Evolutionary conservation across 2,113 vertebrate species (phyloP), one percentile per base, ranked within the genome.

Genomic region (Chrysochloris asiatica): DNA sequence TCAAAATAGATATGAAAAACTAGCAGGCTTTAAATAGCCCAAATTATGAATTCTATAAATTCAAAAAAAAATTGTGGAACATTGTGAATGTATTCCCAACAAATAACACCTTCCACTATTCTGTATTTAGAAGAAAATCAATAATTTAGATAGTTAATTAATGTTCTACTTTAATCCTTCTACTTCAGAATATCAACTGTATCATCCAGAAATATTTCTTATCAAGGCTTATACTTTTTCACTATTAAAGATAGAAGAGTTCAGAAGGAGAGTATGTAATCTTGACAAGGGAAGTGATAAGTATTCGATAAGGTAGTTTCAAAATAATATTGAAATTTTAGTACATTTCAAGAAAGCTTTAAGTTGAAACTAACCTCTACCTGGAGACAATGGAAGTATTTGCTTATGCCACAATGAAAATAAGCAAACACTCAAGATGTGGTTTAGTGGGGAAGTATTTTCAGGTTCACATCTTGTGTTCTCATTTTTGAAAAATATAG

Each of bases 1-100:
- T 80, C 9, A 36, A 95, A 81, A 84, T 76, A 33, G 19, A 6
- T n/a, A 41, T 89, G 73, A 56, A 88, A 93, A 65, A 21, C 2
- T 2, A 59, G 4, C 3, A 79, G 28, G 9, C 6, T n/a, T 81
- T 43, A 84, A 85, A 91, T 43, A 50, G 33, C 4, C 24, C 47
- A 22, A 33, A 41, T 13, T 77, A 77, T 50, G 36, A 81, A 76
- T 84, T 88, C 17, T 52, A 2, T 47, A 52, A 45, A 75, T 89
- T 88, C 86, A 8, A 79, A 48, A 83, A 47, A n/a, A n/a, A n/a
- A n/a, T n/a, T n/a, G n/a, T n/a, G n/a, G n/a, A n/a, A n/a, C n/a
- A n/a, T n/a, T 91, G 21, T 71, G 12, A 69, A 75, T 85, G n/a
- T 36, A 22, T 77, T 89, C 33, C 10, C 38, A 88, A 5, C 0